phyloP scores from a whole-genome alignment of 2,113 vertebrate genomes.

The Strigops habroptila region DNA sequence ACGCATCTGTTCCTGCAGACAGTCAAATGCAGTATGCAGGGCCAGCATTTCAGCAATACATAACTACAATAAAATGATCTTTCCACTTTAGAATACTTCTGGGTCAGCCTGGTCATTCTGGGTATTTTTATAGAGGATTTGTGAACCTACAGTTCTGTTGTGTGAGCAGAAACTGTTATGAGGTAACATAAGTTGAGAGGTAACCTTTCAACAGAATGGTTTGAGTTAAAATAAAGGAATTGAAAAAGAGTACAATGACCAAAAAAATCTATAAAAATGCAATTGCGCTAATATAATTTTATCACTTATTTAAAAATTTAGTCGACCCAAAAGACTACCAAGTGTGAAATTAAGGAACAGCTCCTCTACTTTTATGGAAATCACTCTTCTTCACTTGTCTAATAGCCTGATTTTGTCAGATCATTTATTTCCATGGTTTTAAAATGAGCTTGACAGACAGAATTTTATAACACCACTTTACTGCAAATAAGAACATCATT shows the following conservation, averaged over 20 bases:
- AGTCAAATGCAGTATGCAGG: background rate
- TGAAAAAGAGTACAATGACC: constrained; percentile 83
- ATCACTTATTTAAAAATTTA: constrained; percentile 89
- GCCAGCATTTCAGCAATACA: background rate
- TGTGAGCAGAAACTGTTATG: constrained; percentile 60
- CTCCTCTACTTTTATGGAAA: constrained; percentile 83
- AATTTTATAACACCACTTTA: constrained; percentile 87
- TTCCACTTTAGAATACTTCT: background rate
- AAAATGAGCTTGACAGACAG: constrained; percentile 85
- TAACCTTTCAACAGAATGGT: constrained; percentile 78
- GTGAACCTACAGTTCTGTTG: constrained; percentile 33
- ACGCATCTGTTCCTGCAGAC: background rate
- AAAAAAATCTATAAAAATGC: constrained; percentile 88
- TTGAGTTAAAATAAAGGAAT: constrained; percentile 81
- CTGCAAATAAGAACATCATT: constrained; percentile 87
- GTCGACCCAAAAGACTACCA: constrained; percentile 87
- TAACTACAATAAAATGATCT: background rate
- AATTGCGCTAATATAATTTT: constrained; percentile 87
- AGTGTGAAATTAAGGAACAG: constrained; percentile 87
- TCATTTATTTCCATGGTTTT: constrained; percentile 87
- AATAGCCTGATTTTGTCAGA: constrained; percentile 86
- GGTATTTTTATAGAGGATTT: constrained; percentile 30
- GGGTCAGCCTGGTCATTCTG: background rate
- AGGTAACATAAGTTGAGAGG: constrained; percentile 74
- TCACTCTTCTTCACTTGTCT: constrained; percentile 86